Evolutionary conservation across 2,113 vertebrate species (phyloP).

Genomic region (Albula goreensis): DNA sequence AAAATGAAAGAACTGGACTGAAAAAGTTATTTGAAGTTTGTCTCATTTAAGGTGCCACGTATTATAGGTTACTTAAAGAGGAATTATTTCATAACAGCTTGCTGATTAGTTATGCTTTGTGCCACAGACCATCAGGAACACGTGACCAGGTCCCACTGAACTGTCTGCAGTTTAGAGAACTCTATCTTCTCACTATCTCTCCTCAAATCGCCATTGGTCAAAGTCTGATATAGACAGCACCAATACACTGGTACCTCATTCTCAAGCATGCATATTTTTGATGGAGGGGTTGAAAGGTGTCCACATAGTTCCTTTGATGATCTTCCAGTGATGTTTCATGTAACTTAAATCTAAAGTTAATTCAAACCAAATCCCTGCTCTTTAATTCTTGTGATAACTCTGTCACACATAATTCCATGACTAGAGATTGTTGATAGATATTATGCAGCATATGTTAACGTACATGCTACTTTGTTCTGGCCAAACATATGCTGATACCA

Average conservation of each 20-base stretch:
- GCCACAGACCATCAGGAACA: not conserved
- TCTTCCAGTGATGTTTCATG: not conserved
- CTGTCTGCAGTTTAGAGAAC: not conserved
- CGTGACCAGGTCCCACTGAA: not conserved
- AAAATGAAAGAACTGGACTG: not conserved
- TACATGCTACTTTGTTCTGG: not conserved
- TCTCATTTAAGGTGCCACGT: not conserved
- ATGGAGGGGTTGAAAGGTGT: no score
- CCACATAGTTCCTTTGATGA: not conserved
- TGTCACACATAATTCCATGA: not conserved
- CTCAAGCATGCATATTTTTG: not conserved
- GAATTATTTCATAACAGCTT: not conserved
- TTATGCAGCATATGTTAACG: constrained; percentile 1
- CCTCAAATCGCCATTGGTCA: not conserved
- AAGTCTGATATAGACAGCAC: not conserved
- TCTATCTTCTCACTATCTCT: no score
- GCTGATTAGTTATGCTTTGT: not conserved
- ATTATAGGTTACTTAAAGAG: not conserved
- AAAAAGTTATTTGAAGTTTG: not conserved
- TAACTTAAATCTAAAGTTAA: constrained; percentile 6
- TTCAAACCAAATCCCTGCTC: not conserved
- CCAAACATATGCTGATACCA: constrained; percentile 1
- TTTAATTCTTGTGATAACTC: not conserved
- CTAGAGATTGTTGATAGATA: not conserved
- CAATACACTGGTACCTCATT: not conserved